These are phyloP conservation scores for Melanotaenia parkinsoni DNA, from an alignment of 2,797 vertebrate species.

Conservation along the genomic window DNA sequence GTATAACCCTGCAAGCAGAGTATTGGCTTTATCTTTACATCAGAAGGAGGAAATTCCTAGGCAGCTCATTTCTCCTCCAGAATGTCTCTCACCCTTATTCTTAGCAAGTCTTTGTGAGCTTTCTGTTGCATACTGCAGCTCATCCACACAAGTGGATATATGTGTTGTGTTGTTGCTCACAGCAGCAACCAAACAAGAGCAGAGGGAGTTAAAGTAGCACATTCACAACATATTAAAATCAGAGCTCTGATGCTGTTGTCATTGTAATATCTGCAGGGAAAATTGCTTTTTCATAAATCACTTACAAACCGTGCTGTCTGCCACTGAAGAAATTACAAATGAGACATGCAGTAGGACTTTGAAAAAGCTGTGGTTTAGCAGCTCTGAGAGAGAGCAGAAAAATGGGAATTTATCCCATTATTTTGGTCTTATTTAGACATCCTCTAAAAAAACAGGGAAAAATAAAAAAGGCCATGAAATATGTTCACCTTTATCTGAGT, in stretches of 20 bases:
- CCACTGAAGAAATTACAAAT: slow-evolving; percentile 39
- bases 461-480: slow-evolving; percentile 55
- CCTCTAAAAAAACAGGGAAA: slow-evolving; percentile 49
- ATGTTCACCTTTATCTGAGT: slow-evolving; percentile 53
- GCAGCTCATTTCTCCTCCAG: slow-evolving; percentile 11
- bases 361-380: slow-evolving; percentile 18
- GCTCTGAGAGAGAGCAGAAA: slow-evolving; percentile 31
- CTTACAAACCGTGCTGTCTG: slow-evolving; percentile 40
- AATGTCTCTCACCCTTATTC: neutral
- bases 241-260: slow-evolving; percentile 42
- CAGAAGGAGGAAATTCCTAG: slow-evolving; percentile 11
- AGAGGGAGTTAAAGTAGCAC: slow-evolving; percentile 41
- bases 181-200: slow-evolving; percentile 33
- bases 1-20: neutral
- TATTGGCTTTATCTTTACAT: neutral
- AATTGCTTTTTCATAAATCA: slow-evolving; percentile 59
- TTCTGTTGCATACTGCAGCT: slow-evolving; percentile 11
- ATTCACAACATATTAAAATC: slow-evolving; percentile 62
- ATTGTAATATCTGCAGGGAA: slow-evolving; percentile 43
- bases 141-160: slow-evolving; percentile 2
- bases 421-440: slow-evolving; percentile 47
- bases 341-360: slow-evolving; percentile 48
- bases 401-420: slow-evolving; percentile 54
- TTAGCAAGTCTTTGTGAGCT: neutral
- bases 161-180: slow-evolving; percentile 52